Conservation (phyloP, 2,797 vertebrate species). For the Cossypha niveicapilla region DNA sequence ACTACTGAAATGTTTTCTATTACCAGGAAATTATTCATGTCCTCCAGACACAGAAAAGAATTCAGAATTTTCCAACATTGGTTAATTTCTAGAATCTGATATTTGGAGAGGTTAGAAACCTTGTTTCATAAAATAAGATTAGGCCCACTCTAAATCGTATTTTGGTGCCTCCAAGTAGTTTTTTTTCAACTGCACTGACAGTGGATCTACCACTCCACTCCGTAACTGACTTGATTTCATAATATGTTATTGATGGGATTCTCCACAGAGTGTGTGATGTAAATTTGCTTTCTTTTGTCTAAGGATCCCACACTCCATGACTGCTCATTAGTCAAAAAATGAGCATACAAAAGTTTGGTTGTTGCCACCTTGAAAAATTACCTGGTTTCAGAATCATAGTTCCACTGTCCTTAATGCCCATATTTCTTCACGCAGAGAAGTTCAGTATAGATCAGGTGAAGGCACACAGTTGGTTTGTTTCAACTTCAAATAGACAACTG, state of each 20-base stretch:
- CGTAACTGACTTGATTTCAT: neutral
- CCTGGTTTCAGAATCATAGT: neutral
- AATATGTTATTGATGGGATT: neutral
- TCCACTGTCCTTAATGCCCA: neutral
- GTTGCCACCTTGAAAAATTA: neutral
- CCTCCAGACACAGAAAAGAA: neutral
- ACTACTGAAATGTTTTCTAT: neutral
- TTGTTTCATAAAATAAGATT: neutral
- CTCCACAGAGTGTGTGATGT: neutral
- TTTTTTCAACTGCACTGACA: neutral
- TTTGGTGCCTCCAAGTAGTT: neutral
- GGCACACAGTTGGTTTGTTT: neutral
- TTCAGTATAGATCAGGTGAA: accelerated
- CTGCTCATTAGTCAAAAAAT: neutral
- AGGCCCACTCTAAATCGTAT: neutral
- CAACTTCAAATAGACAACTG: neutral
- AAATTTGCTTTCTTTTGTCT: neutral
- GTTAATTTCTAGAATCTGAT: neutral
- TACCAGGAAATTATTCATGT: neutral
- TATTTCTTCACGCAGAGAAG: neutral
- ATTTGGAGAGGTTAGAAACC: neutral
- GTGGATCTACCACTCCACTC: neutral
- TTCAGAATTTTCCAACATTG: neutral
- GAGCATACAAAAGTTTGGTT: neutral
- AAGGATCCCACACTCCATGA: neutral